Base-by-base conservation (phyloP, 2,888 invertebrate species). In the Oscheius sp. region DNA sequence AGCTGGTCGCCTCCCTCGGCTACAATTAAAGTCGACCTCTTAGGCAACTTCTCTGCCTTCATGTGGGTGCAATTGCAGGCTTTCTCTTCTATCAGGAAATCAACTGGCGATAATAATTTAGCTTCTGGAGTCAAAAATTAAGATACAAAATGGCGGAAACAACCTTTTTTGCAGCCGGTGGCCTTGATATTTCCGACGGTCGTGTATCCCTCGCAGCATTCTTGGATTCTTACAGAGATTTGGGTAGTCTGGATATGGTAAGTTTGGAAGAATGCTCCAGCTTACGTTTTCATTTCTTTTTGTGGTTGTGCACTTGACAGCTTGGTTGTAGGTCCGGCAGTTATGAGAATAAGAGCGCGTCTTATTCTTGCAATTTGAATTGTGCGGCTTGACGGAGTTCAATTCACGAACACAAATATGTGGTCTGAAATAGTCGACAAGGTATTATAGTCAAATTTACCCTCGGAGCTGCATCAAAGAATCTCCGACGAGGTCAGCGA, bases 121-220 rank as follows among this genome's bases (percentile, higher is more conserved):
- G 1, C 21, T 25, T 56, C 25, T 21, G 5, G 21, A 23, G 6
- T 56, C 12, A 23, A 35, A 35, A 41, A 41, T 41, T 41, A 43
- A 61, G 43, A 29, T 25, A 16, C 3, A 35, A 35, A 35, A 35
- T 3, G 35, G 35, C 5, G 9, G 35, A 9, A 9, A 21, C 6
- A 3, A 71, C 71, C 63, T 21, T 46, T 45, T 3, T 27, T 18
- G 29, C 71, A 71, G 0, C 71, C 71, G 6, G 59, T 56, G 12
- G 45, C 18, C 12, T 25, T 13, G 25, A 61, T 71, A 21, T 61
- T 63, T 18, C 25, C 58, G 23, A 23, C 45, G 0, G 71, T 71
- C 9, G 59, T 41, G 23, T 49, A 71, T 12, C 71, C 71, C 3
- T 52, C 49, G 23, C 71, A 71, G 25, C 71, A 71, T 18, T 71